Evolutionary conservation across 2,113 vertebrate species (phyloP).

Genomic region (Eclectus roratus): DNA sequence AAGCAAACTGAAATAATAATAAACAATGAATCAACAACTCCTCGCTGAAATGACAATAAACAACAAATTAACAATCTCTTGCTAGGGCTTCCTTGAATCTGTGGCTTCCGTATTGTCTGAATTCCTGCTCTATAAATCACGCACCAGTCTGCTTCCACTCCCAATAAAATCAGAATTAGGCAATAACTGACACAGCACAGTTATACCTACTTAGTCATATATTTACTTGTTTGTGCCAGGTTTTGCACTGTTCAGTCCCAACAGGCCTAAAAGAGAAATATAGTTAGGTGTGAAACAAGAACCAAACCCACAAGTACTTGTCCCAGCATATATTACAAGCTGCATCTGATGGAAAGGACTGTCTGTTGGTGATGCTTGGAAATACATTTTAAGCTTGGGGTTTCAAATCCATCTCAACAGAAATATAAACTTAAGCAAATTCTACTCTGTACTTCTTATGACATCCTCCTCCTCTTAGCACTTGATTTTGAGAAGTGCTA

Average conservation of each 20-base stretch:
- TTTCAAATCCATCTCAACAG: neutral
- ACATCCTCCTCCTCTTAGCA: neutral
- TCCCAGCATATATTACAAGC: neutral
- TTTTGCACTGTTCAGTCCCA: neutral
- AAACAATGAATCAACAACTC: neutral
- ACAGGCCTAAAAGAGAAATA: neutral
- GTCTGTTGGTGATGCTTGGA: neutral
- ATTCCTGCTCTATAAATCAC: neutral
- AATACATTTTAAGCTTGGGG: neutral
- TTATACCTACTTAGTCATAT: neutral
- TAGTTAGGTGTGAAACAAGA: neutral
- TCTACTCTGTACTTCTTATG: neutral
- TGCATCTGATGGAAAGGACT: neutral
- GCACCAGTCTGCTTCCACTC: neutral
- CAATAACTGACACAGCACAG: neutral
- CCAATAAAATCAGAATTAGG: neutral
- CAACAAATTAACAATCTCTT: neutral
- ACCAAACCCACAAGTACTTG: neutral
- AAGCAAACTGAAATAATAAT: neutral
- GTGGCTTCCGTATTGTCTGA: neutral
- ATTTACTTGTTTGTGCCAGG: neutral
- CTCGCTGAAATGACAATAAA: neutral
- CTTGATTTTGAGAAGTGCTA: neutral
- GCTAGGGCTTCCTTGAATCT: neutral
- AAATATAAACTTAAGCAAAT: neutral